Conservation (phyloP, 2,888 invertebrate genomes). For the Lingula anatina region DNA sequence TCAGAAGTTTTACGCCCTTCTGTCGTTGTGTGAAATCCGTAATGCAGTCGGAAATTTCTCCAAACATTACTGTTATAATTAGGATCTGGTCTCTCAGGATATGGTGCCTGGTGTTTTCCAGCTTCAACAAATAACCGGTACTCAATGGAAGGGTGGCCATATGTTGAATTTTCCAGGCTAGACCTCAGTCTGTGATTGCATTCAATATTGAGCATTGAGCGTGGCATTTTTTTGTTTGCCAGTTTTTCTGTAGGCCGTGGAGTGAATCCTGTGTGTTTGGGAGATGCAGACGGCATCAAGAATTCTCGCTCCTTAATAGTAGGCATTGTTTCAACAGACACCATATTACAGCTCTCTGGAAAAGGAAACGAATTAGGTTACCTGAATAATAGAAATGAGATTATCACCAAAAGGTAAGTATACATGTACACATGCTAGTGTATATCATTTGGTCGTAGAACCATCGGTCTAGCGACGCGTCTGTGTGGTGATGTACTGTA, state of each 20-base stretch:
- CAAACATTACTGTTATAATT: constrained; percentile 49
- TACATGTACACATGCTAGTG: no score
- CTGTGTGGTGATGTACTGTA: no score
- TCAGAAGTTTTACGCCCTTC: constrained; percentile 40
- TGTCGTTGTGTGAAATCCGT: constrained; percentile 33
- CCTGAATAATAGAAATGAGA: no score
- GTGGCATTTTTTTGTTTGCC: constrained; percentile 24
- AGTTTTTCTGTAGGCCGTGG: constrained; percentile 38
- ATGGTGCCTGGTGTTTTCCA: constrained; percentile 42
- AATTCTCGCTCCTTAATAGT: constrained; percentile 41
- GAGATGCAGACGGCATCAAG: constrained; percentile 21
- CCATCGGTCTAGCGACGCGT: no score
- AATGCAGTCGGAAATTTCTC: constrained; percentile 45
- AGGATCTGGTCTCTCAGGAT: constrained; percentile 33
- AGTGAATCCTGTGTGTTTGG: constrained; percentile 39
- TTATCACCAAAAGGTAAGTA: no score
- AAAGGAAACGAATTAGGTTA: no score
- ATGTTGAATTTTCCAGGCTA: constrained; percentile 16
- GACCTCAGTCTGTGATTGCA: constrained; percentile 42
- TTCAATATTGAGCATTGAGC: constrained; percentile 40
- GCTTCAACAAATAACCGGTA: constrained; percentile 48
- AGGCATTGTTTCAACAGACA: constrained; percentile 16
- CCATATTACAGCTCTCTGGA: no score
- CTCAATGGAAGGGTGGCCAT: constrained; percentile 29
- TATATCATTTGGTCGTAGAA: no score